phyloP scores from a whole-genome alignment of 2,888 invertebrate species.

The Spilosoma lubricipeda region DNA sequence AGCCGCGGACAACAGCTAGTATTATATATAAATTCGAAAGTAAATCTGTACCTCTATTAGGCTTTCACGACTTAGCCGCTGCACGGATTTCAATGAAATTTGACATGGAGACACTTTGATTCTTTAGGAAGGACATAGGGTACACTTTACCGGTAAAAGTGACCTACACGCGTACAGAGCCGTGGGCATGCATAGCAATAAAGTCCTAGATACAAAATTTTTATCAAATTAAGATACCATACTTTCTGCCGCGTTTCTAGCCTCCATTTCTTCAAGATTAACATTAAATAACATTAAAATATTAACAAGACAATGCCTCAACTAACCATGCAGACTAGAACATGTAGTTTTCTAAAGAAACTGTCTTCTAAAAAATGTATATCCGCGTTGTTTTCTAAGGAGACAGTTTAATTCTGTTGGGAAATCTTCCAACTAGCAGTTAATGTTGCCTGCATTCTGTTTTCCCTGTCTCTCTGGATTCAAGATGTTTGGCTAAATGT shows the following conservation, averaged over 20 bases:
- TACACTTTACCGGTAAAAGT: no score
- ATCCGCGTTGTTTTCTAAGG: conserved; percentile 2
- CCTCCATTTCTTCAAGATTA: neutral
- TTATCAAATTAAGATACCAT: no score
- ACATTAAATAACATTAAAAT: neutral
- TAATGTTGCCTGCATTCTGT: conserved; percentile 39
- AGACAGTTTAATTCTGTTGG: conserved; percentile 28
- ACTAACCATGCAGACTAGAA: neutral
- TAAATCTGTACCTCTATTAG: no score
- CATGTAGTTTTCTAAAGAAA: conserved; percentile 6
- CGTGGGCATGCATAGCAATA: no score
- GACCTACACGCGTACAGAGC: no score
- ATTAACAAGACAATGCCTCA: conserved; percentile 6
- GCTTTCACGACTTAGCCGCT: no score
- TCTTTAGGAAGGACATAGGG: no score
- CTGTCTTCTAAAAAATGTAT: conserved; percentile 21
- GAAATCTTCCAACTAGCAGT: conserved; percentile 38
- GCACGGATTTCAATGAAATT: no score
- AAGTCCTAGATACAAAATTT: no score
- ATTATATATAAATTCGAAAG: no score
- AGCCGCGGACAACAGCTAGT: no score
- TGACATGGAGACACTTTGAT: no score
- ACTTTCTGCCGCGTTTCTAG: neutral
- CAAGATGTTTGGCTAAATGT: conserved; percentile 9
- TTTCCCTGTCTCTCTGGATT: conserved; percentile 14